These are phyloP conservation scores for Drosophila macrospina DNA, from an alignment of 2,888 invertebrate species.

Conservation along the genomic window DNA sequence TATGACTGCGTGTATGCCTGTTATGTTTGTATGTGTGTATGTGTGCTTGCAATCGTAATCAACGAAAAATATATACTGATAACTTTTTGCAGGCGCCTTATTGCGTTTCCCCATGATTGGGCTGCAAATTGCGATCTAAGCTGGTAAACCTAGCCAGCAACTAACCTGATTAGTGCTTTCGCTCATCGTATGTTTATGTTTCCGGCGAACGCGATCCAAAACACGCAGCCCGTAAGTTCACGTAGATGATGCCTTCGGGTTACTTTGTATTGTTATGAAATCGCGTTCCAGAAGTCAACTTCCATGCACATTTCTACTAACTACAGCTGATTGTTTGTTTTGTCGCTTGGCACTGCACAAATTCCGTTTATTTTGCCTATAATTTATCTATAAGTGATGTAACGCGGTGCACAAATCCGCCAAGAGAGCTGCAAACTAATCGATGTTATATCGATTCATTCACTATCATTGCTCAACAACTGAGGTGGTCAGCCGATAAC, in stretches of 20 bases:
- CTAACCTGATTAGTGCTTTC: slow-evolving; percentile 78
- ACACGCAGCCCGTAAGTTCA: slow-evolving; percentile 45
- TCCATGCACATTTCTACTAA: slow-evolving; percentile 46
- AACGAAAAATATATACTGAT: slow-evolving; percentile 44
- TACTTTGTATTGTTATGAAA: slow-evolving; percentile 39
- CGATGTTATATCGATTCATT: slow-evolving; percentile 21
- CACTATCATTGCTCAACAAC: background rate
- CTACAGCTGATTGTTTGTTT: slow-evolving; percentile 30
- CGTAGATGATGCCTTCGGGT: slow-evolving; percentile 32
- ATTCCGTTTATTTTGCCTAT: slow-evolving; percentile 37
- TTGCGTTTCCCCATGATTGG: slow-evolving; percentile 7
- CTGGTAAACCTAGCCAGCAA: slow-evolving; percentile 49
- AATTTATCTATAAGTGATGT: slow-evolving; percentile 61
- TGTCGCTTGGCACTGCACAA: slow-evolving; percentile 28
- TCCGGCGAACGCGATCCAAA: slow-evolving; percentile 54
- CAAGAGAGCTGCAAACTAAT: slow-evolving; percentile 20
- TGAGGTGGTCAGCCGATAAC: slow-evolving; percentile 38
- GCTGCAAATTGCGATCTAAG: slow-evolving; percentile 2
- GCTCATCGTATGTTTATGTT: slow-evolving; percentile 73
- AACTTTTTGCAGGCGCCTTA: slow-evolving; percentile 17
- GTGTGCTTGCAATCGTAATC: slow-evolving; percentile 59
- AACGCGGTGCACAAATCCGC: slow-evolving; percentile 50
- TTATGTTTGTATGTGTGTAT: slow-evolving; percentile 11
- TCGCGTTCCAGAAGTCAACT: slow-evolving; percentile 31
- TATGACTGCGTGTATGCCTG: slow-evolving; percentile 10